Evolutionary conservation across 2,888 invertebrate genomes (phyloP), one percentile per base, ranked within the genome.

Genomic region (Sphinx pinastri): DNA sequence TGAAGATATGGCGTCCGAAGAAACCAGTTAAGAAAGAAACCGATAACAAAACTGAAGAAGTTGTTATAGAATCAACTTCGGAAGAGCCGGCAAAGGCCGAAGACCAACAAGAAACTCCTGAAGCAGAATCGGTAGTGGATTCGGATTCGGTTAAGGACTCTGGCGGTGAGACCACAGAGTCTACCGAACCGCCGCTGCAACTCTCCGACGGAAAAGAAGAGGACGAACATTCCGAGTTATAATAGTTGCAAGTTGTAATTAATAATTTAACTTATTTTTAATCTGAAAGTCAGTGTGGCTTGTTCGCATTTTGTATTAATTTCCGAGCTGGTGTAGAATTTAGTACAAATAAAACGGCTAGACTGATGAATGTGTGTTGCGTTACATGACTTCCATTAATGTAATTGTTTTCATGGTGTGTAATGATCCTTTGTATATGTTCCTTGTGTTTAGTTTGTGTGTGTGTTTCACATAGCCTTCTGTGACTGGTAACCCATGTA

Each of bases 1-100:
- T 98, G 75, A 97, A 97, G 87, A 96, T 97, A 77, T 98, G 98
- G 97, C 96, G 95, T 77, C 97, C 97, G 0, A 97, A 97, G 85
- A 94, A 91, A 76, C 88, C 88, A 0, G 79, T 71, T 54, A 93
- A 89, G 78, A 91, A 89, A 69, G 92, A 91, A 49, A 68, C 82
- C 5, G 90, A 90, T 0, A 93, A 92, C 75, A 93, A 91, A 85
- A 92, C 92, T 0, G 93, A 90, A 70, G 89, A 88, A 68, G 85
- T 85, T 14, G 85, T 87, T 19, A 77, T 76, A 70, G 88, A 86
- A 38, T 70, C 81, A 0, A 82, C 85, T 51, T 63, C 76, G 54
- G 85, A 81, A 52, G 82, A 84, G 54, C 81, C 81, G 69, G 85
- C 83, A 51, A 84, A 84, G 19, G 74, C 75, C 55, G 86, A 84